Percentiles rank a stretch among this genome's conserved stretches.
These are phyloP conservation scores for Phoxinus dragarum DNA, from an alignment of 2,797 vertebrate species.

Conservation along the genomic window DNA sequence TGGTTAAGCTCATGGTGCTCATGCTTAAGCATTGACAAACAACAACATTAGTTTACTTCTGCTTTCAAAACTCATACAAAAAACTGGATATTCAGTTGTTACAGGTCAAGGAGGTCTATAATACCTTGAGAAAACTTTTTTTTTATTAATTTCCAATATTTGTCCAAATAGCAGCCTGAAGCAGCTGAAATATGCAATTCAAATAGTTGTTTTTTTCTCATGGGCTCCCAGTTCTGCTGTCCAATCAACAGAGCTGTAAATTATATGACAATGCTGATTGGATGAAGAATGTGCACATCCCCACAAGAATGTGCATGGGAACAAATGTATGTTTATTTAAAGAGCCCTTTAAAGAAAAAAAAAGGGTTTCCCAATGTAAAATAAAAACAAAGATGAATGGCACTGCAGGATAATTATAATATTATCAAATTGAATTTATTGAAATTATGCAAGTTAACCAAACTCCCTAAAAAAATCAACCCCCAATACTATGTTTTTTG, in stretches of 20 bases:
- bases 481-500: too few relatives aligned
- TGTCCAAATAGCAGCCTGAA: neutral
- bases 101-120: neutral
- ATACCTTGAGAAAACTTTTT: neutral
- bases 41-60: neutral
- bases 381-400: too few relatives aligned
- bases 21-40: neutral
- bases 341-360: neutral
- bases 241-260: neutral
- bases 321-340: neutral
- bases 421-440: too few relatives aligned
- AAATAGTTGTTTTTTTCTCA: neutral
- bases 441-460: too few relatives aligned
- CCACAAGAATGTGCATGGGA: neutral
- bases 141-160: neutral
- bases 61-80: neutral
- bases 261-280: too few relatives aligned
- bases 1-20: too few relatives aligned
- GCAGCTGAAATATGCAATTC: neutral
- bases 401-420: neutral
- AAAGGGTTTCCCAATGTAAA: neutral
- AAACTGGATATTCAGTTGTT: neutral
- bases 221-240: neutral
- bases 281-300: too few relatives aligned
- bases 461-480: too few relatives aligned